phyloP scores from a whole-genome alignment of 2,888 invertebrate species.

The Amaurobius ferox region DNA sequence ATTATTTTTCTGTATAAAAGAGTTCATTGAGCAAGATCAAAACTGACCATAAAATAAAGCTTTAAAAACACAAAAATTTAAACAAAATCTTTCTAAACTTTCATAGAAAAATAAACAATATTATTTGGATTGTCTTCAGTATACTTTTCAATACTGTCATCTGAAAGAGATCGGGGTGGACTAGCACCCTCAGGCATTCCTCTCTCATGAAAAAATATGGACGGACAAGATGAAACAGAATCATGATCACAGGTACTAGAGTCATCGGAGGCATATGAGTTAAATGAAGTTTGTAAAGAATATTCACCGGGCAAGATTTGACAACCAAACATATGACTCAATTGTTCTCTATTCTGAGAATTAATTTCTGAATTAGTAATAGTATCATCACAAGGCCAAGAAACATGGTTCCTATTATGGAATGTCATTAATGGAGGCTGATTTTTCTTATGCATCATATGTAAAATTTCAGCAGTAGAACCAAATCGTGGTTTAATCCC shows the following conservation, averaged over 20 bases:
- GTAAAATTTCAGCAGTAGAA: slow-evolving; percentile 72
- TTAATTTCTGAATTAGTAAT: slow-evolving; percentile 1
- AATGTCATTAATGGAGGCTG: slow-evolving; percentile 28
- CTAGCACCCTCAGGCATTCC: slow-evolving; percentile 64
- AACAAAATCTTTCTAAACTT: slow-evolving; percentile 36
- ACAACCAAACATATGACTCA: slow-evolving; percentile 16
- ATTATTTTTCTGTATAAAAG: slow-evolving; percentile 16
- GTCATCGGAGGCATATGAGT: slow-evolving; percentile 22
- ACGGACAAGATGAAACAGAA: slow-evolving; percentile 58
- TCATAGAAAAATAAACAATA: slow-evolving; percentile 62
- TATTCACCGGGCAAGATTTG: slow-evolving; percentile 38
- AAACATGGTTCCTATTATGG: slow-evolving; percentile 46
- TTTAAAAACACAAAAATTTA: slow-evolving; percentile 4
- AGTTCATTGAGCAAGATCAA: slow-evolving; percentile 58
- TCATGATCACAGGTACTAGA: slow-evolving; percentile 54
- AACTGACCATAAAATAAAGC: slow-evolving; percentile 27
- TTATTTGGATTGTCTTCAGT: slow-evolving; percentile 10
- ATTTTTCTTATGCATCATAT: slow-evolving; percentile 64
- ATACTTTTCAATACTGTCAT: slow-evolving; percentile 8
- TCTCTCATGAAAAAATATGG: slow-evolving; percentile 55
- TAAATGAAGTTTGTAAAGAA: slow-evolving; percentile 45
- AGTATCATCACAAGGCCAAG: slow-evolving; percentile 65
- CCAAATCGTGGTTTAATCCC: slow-evolving; percentile 82
- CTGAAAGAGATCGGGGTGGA: slow-evolving; percentile 34
- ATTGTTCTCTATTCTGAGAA: neutral